Percentiles rank a stretch among this genome's conserved stretches.
These are phyloP conservation scores for Spilosoma lubricipeda DNA, from an alignment of 2,888 invertebrate genomes.

Conservation along the genomic window DNA sequence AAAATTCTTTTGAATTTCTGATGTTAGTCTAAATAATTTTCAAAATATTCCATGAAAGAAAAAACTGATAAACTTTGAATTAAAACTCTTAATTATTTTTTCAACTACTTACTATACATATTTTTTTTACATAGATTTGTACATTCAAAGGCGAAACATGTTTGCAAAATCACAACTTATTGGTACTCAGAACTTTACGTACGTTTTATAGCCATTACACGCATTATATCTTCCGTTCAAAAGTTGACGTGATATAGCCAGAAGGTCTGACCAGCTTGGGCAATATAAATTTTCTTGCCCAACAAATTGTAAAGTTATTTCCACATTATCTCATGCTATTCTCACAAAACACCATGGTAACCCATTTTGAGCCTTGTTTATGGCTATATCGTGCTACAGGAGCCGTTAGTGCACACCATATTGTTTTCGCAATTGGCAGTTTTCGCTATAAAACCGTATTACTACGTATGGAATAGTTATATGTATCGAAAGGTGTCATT, in stretches of 20 bases:
- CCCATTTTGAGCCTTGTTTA: constrained; percentile 20
- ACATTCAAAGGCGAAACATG: too few relatives aligned
- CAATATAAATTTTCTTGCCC: constrained; percentile 1
- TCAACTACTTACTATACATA: too few relatives aligned
- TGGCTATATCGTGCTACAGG: constrained; percentile 31
- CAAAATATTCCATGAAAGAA: too few relatives aligned
- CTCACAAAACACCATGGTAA: constrained; percentile 11
- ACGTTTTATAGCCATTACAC: background rate
- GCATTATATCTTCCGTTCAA: background rate
- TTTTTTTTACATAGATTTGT: too few relatives aligned
- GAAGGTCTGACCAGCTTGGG: background rate
- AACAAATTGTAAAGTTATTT: background rate
- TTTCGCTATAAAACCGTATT: constrained; percentile 24
- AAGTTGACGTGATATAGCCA: background rate
- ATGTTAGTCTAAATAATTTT: too few relatives aligned
- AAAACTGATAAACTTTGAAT: too few relatives aligned
- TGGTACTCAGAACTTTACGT: background rate
- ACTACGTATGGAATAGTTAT: constrained; percentile 33
- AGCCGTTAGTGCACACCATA: constrained; percentile 21
- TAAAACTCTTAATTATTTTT: too few relatives aligned
- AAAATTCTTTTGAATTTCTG: too few relatives aligned
- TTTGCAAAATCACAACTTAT: background rate
- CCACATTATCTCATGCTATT: background rate
- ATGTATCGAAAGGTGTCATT: constrained; percentile 61
- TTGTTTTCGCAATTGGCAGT: constrained; percentile 40